These are phyloP conservation scores for Zootermopsis nevadensis DNA, from an alignment of 2,888 invertebrate species.

Conservation along the genomic window DNA sequence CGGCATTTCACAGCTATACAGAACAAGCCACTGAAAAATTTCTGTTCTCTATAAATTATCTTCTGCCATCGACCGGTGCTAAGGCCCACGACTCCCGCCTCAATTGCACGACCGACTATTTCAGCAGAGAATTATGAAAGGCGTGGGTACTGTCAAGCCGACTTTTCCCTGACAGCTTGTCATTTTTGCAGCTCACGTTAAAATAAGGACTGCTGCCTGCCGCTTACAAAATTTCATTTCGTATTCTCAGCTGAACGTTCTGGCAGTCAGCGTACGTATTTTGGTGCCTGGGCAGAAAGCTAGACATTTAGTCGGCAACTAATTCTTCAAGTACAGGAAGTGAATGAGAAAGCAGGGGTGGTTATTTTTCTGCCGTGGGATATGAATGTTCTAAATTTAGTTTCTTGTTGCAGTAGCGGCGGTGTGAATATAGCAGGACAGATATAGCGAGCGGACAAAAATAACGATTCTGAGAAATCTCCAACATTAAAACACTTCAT, in stretches of 20 bases:
- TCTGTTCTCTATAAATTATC: neutral
- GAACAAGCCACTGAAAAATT: neutral
- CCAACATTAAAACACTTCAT: neutral
- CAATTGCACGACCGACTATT: no score
- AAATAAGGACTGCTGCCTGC: slow-evolving; percentile 15
- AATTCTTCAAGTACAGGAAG: slow-evolving; percentile 17
- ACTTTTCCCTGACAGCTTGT: slow-evolving; percentile 17
- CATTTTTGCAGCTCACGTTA: slow-evolving; percentile 3
- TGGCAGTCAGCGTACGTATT: neutral
- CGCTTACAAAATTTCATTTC: slow-evolving; percentile 17
- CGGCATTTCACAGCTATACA: neutral
- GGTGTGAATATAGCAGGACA: neutral
- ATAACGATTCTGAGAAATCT: neutral
- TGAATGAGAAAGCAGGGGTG: neutral
- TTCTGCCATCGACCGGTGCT: neutral
- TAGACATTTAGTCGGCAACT: neutral
- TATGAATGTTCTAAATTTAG: neutral
- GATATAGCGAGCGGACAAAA: neutral
- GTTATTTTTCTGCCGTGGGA: neutral
- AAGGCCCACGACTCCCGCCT: neutral
- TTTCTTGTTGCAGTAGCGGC: neutral
- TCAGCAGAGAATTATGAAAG: slow-evolving; percentile 12
- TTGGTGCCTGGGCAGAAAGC: neutral
- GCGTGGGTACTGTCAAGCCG: slow-evolving; percentile 1
- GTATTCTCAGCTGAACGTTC: neutral